These are phyloP conservation scores for Ancistrus triradiatus DNA, from an alignment of 2,113 vertebrate genomes.

Conservation along the genomic window DNA sequence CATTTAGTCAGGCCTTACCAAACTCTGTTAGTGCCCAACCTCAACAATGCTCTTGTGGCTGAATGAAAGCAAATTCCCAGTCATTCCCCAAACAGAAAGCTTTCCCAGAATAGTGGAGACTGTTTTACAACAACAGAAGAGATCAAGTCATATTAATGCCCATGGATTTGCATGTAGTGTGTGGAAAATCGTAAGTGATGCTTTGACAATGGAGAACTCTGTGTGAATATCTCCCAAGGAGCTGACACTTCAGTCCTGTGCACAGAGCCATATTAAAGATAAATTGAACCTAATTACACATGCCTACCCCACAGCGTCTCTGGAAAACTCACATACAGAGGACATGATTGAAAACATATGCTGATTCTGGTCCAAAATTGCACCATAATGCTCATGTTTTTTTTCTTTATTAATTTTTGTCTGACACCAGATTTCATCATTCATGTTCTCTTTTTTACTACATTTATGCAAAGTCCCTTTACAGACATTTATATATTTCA, in stretches of 20 bases:
- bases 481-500: neutral
- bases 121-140: no score
- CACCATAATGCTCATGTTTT: neutral
- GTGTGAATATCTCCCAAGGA: neutral
- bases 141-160: no score
- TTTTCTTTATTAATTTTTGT: neutral
- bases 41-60: no score
- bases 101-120: no score
- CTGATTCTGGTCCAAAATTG: constrained; percentile 18
- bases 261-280: constrained; percentile 35
- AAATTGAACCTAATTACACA: constrained; percentile 42
- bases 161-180: no score
- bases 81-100: no score
- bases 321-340: constrained; percentile 30
- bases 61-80: no score
- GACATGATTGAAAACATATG: constrained; percentile 46
- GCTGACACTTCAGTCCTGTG: constrained; percentile 4
- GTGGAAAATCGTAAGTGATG: neutral
- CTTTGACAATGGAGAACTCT: constrained; percentile 9
- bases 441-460: no score
- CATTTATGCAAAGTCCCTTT: no score
- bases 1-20: no score
- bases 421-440: neutral
- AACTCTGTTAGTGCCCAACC: no score
- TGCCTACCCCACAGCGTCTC: constrained; percentile 12